phyloP scores from a whole-genome alignment of 2,113 vertebrate genomes.

The Rynchops niger region DNA sequence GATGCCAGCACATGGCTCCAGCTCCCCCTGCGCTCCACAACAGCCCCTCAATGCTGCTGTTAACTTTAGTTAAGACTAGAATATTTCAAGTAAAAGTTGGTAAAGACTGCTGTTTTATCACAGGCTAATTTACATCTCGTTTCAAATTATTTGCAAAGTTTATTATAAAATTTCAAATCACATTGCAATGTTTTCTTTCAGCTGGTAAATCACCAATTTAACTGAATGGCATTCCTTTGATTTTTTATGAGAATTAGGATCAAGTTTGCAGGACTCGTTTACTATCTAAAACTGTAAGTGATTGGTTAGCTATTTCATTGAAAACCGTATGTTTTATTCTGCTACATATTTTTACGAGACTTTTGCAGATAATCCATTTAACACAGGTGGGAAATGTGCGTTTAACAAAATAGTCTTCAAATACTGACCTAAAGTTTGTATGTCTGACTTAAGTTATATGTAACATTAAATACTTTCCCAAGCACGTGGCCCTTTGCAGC shows the following conservation, averaged over 20 bases:
- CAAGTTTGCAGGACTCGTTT: neutral
- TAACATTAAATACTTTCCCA: neutral
- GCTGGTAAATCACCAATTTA: neutral
- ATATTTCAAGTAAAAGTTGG: neutral
- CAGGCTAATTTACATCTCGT: neutral
- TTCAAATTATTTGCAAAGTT: neutral
- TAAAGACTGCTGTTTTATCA: neutral
- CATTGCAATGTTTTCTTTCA: neutral
- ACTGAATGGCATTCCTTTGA: neutral
- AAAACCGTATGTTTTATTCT: neutral
- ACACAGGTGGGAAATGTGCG: neutral
- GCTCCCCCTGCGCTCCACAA: neutral
- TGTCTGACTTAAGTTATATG: neutral
- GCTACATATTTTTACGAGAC: neutral
- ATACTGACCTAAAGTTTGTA: neutral
- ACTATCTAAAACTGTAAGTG: neutral
- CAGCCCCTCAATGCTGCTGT: neutral
- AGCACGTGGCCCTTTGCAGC: neutral
- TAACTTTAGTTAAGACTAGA: neutral
- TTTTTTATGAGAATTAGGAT: neutral
- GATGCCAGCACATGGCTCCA: neutral
- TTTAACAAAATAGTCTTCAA: neutral
- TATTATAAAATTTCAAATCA: neutral
- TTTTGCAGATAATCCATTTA: neutral
- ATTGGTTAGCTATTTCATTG: neutral